A percentile compares a stretch with the other conserved stretches of the same genome.
These are phyloP conservation scores for Nipponia nippon DNA, from an alignment of 2,113 vertebrate species.

Conservation along the genomic window DNA sequence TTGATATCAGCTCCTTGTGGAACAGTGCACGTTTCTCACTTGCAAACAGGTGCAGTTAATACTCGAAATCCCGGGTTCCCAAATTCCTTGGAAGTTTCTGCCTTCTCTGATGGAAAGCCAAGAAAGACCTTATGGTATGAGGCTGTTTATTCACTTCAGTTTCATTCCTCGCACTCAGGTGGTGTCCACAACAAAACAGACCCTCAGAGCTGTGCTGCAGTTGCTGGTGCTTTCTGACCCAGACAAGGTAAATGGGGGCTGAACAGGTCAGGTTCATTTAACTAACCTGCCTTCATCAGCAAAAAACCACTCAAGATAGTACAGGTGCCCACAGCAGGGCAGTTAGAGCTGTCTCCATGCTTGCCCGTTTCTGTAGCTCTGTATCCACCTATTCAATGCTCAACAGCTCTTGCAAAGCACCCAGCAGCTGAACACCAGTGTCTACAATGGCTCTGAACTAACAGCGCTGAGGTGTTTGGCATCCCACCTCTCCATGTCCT, in stretches of 20 bases:
- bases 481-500: background rate
- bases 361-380: background rate
- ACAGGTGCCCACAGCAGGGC: background rate
- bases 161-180: conserved; percentile 14
- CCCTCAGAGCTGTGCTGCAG: background rate
- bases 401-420: background rate
- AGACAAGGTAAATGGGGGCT: rapidly evolving
- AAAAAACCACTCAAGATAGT: background rate
- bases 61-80: conserved; percentile 41
- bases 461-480: background rate
- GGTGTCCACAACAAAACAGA: conserved; percentile 10
- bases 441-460: background rate
- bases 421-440: background rate
- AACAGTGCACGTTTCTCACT: conserved; percentile 35
- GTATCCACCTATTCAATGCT: background rate
- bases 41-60: conserved; percentile 58
- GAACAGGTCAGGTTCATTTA: background rate
- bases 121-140: conserved; percentile 51
- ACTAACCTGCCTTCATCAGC: background rate
- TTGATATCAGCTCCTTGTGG: conserved; percentile 60
- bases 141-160: conserved; percentile 40
- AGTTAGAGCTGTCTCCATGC: background rate
- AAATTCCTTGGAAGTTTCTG: conserved; percentile 54
- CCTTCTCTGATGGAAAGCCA: conserved; percentile 64
- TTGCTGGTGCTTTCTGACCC: background rate